Evolutionary conservation across 2,113 vertebrate species (phyloP), one percentile per base, ranked within the genome.

Genomic region (Nematolebias whitei): DNA sequence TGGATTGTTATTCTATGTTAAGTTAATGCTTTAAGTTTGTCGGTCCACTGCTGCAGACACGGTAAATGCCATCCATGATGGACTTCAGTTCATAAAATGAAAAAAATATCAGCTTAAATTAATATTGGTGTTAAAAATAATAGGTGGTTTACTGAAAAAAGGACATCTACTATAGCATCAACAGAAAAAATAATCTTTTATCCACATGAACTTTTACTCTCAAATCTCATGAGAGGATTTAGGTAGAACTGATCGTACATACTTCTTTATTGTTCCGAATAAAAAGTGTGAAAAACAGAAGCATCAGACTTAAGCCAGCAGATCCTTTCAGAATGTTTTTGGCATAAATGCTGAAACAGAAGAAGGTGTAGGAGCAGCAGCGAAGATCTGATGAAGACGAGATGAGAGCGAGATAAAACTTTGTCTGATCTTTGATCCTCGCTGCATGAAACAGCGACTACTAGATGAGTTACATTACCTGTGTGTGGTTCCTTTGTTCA

Each of bases 1-100:
- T 44, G 70, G 67, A 35, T n/a, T 83, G 78, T 78, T 85, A 48
- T 85, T 84, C 81, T 78, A 82, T 84, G 82, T 68, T 68, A 54
- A 81, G 54, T 69, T 84, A 78, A 85, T 78, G 64, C 83, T 63
- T 73, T 16, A 2, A 65, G 68, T 76, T 77, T 55, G 79, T 72
- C 64, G 53, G 59, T 71, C 80, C 54, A 60, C 45, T 2, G 15
- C 72, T 71, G 64, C 54, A 39, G 63, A 71, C 29, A 29, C 65
- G 54, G 66, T 19, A 55, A 47, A 43, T 35, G 52, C 76, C 70
- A 56, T 80, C 26, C n/a, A 19, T 29, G 50, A 51, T 76, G 81
- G 74, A 84, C 77, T 73, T 67, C 44, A 68, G 68, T 66, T 59
- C 43, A 63, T 11, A 7, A 29, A 29, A 29, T 29, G 3, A 5